Evolutionary conservation across 2,797 vertebrate genomes (phyloP), one percentile per base, ranked within the genome.

Genomic region (Novumbra hubbsi): DNA sequence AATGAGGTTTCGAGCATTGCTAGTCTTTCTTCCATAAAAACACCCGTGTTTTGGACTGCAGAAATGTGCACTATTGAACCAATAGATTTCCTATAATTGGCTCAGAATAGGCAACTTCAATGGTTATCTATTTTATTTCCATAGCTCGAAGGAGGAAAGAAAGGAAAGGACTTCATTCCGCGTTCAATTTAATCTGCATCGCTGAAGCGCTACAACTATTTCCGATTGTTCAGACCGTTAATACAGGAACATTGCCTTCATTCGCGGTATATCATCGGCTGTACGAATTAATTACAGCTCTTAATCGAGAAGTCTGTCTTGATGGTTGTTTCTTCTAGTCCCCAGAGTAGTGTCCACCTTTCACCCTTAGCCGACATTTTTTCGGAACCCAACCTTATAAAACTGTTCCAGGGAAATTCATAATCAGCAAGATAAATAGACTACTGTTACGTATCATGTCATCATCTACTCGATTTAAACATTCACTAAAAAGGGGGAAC

Each of bases 401-500:
- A 38, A 14, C 5, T 45, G 45, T 68, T n/a, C 66, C 66, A 68
- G 38, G 2, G 66, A 48, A 15, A 45, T 45, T 38, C 24, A 8
- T 21, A n/a, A 73, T 65, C 12, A 57, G 21, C 21, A 15, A 62
- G 24, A 19, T n/a, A 19, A 52, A 65, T 65, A 65, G 34, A 38
- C 34, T 6, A 6, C 27, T 27, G 27, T 24, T 49, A 17, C 27
- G n/a, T 16, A 60, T 21, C 34, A 38, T 65, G 45, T n/a, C 15
- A 17, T 55, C 4, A 63, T 45, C 4, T 8, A 4, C 64, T 24
- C 34, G 45, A 68, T 24, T 73, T 66, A 19, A 50, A n/a, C 73
- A 32, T 21, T 28, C 28, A 70, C 16, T 41, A 28, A 52, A 77
- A 70, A 30, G 24, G 27, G 73, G 55, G 12, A 70, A 32, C 32